Evolutionary conservation across 2,113 vertebrate genomes (phyloP), one percentile per base, ranked within the genome.

Genomic region (Thunnus maccoyii): DNA sequence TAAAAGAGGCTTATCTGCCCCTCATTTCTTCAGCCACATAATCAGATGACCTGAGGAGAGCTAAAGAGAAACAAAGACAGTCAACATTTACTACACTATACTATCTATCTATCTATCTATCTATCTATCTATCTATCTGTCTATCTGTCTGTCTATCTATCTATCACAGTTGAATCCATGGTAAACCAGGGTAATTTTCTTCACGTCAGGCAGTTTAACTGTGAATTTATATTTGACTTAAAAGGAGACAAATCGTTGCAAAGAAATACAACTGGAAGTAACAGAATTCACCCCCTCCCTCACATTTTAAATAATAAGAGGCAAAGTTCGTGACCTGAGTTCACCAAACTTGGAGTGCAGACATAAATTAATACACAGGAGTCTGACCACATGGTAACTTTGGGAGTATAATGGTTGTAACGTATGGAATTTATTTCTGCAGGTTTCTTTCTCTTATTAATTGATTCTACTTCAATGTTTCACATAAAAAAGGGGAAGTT

Each of bases 1-100:
- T 92, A 88, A 93, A 92, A 92, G 87, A 92, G 88, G 94, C 92
- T 95, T 93, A 94, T 89, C 86, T 90, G 83, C 78, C 84, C 85
- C 86, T 89, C 86, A 82, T 93, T 90, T 92, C 88, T 92, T 87
- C 57, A 87, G 70, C 73, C 78, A 83, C 86, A 88, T 68, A 93
- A 89, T 91, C 89, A 88, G 86, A 83, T 90, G 85, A 80, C 86
- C 84, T 83, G 76, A 83, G 73, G 72, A 88, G 70, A 87, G 76
- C 86, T 85, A 32, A 81, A 73, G 62, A 88, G 78, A 88, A 84
- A 81, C 81, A 90, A 85, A 89, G 78, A 77, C 60, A 54, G 50
- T 64, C 51, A 57, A 67, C 72, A 58, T 50, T 54, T 9, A 41
- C 54, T 83, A 27, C 27, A 44, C 54, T 15, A 61, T 13, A 11